Conservation (phyloP, 2,113 vertebrate species). For the Dasyprocta punctata region DNA sequence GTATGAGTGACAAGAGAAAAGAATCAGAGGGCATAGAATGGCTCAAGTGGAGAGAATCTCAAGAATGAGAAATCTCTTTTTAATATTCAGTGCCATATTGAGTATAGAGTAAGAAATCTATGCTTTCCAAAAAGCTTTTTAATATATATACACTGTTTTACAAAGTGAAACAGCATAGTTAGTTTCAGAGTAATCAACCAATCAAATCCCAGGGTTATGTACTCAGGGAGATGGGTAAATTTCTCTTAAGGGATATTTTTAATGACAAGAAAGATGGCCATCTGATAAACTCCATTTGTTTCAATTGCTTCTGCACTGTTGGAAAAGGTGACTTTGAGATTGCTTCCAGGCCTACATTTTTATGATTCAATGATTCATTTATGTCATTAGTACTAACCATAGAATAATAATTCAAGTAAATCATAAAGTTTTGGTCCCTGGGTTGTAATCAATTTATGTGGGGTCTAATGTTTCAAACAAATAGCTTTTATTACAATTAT, state of each 20-base stretch:
- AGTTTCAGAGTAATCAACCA: constrained; percentile 63
- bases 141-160: not conserved
- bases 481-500: constrained; percentile 64
- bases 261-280: constrained; percentile 75
- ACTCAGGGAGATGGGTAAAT: constrained; percentile 53
- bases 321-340: constrained; percentile 79
- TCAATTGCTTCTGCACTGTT: constrained; percentile 72
- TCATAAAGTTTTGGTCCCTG: constrained; percentile 58
- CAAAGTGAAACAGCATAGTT: not conserved
- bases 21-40: not conserved
- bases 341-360: constrained; percentile 64
- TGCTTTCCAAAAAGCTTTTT: not conserved
- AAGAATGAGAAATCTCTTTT: not conserved
- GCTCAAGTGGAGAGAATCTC: not conserved
- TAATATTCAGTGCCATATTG: not conserved
- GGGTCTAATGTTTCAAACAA: constrained; percentile 55
- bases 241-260: constrained; percentile 74
- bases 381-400: constrained; percentile 47
- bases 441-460: constrained; percentile 57
- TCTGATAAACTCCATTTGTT: constrained; percentile 76
- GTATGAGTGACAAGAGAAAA: not conserved
- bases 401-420: constrained; percentile 63
- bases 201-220: constrained; percentile 47
- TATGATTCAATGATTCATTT: constrained; percentile 70
- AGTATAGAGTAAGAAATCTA: not conserved